These are phyloP conservation scores for Oryzias sinensis DNA, from an alignment of 2,797 vertebrate genomes.

Conservation along the genomic window DNA sequence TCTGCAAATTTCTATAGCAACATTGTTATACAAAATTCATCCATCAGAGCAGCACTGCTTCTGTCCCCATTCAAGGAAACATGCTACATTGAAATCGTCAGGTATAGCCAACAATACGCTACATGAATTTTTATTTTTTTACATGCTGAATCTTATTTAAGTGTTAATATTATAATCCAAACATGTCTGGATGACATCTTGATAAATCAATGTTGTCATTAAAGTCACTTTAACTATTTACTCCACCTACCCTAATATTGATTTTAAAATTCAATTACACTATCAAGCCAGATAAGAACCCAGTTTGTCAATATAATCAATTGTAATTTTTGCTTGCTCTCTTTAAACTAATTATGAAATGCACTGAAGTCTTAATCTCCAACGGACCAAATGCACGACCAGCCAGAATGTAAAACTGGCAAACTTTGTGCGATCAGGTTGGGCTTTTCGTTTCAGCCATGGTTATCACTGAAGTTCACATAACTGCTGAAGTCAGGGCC, in stretches of 20 bases:
- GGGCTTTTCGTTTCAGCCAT: constrained; percentile 8
- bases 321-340: constrained; percentile 32
- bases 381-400: constrained; percentile 10
- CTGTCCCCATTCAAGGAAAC: constrained; percentile 17
- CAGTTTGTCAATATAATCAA: constrained; percentile 56
- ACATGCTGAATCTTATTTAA: constrained; percentile 46
- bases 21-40: constrained; percentile 2
- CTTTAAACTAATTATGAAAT: constrained; percentile 27
- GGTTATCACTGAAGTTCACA: constrained; percentile 36
- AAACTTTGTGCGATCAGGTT: constrained; percentile 15
- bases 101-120: constrained; percentile 26
- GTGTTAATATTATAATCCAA: constrained; percentile 50
- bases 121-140: not conserved
- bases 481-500: constrained; percentile 48
- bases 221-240: constrained; percentile 57
- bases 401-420: constrained; percentile 4
- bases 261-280: constrained; percentile 68
- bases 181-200: constrained; percentile 48
- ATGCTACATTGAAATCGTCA: constrained; percentile 20
- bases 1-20: constrained; percentile 18
- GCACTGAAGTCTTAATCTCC: constrained; percentile 18
- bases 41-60: constrained; percentile 13
- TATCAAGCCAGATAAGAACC: constrained; percentile 69
- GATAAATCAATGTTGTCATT: constrained; percentile 66
- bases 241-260: constrained; percentile 59